Percentiles rank a stretch among this genome's conserved stretches.
These are phyloP conservation scores for Glomeris maerens DNA, from an alignment of 1,140 invertebrate species.

Conservation along the genomic window DNA sequence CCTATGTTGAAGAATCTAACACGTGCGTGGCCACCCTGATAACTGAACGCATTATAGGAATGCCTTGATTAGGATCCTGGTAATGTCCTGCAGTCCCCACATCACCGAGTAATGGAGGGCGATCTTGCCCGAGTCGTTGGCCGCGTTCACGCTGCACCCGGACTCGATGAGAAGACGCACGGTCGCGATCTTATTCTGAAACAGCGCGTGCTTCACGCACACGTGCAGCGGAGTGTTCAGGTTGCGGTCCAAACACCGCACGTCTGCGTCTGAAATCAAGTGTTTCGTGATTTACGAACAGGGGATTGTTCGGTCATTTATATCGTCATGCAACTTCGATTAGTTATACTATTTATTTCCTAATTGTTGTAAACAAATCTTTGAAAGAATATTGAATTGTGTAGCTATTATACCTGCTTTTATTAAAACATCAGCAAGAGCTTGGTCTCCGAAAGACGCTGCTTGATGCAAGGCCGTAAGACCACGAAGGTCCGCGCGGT, in stretches of 20 bases:
- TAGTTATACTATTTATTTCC: too few species aligned
- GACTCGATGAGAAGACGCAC: slow-evolving; percentile 8
- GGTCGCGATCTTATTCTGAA: slow-evolving; percentile 13
- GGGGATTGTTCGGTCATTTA: too few species aligned
- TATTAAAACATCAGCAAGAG: slow-evolving; percentile 10
- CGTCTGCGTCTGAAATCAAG: slow-evolving; percentile 13
- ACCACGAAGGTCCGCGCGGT: slow-evolving; percentile 13
- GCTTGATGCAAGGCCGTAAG: slow-evolving; percentile 16
- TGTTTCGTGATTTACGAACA: too few species aligned
- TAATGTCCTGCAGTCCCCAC: slow-evolving; percentile 13
- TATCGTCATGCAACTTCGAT: too few species aligned
- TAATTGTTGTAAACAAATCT: too few species aligned
- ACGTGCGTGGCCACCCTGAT: too few species aligned
- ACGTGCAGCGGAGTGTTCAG: slow-evolving; percentile 15
- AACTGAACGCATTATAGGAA: too few species aligned
- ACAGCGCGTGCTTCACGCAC: slow-evolving; percentile 12
- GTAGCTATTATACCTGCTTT: too few species aligned
- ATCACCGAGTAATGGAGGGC: slow-evolving; percentile 14
- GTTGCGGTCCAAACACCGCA: slow-evolving; percentile 8
- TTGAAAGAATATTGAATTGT: too few species aligned
- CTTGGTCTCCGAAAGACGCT: slow-evolving; percentile 11
- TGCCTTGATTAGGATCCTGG: slow-evolving; percentile 10
- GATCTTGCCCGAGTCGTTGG: slow-evolving; percentile 15
- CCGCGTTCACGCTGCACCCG: slow-evolving; percentile 7
- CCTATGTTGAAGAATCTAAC: too few species aligned